A percentile compares a stretch with the other conserved stretches of the same genome.
phyloP scores from a whole-genome alignment of 2,797 vertebrate genomes.

The Masticophis lateralis region DNA sequence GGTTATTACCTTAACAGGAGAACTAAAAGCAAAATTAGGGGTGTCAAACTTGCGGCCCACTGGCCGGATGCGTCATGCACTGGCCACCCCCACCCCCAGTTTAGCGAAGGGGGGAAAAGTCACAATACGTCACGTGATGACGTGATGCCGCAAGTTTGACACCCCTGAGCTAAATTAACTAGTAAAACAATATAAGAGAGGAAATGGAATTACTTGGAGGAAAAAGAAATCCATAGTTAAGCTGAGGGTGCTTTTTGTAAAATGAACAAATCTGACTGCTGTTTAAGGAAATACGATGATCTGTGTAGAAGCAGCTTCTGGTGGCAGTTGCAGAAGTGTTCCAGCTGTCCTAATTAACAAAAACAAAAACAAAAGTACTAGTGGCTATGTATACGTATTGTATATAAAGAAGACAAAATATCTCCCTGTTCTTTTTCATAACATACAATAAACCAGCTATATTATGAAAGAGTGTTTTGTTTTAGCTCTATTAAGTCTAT shows the following conservation, averaged over 20 bases:
- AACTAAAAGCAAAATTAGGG: background rate
- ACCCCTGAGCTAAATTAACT: background rate
- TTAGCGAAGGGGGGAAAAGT: too few species aligned
- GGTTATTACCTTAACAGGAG: background rate
- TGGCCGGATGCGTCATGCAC: too few species aligned
- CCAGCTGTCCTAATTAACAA: conserved; percentile 63
- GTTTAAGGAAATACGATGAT: conserved; percentile 74
- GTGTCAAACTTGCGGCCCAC: too few species aligned
- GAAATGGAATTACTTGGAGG: conserved; percentile 78
- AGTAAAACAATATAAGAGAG: background rate
- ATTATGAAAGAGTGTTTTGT: background rate
- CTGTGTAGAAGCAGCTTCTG: conserved; percentile 79
- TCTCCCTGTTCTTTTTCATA: background rate
- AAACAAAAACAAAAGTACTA: conserved; percentile 9
- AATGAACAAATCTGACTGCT: conserved; percentile 78
- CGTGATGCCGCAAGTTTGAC: too few species aligned
- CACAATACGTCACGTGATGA: too few species aligned
- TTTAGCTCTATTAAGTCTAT: background rate
- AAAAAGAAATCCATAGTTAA: conserved; percentile 79
- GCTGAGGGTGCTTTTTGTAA: conserved; percentile 60
- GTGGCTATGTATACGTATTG: background rate
- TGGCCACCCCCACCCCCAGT: too few species aligned
- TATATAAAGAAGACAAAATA: background rate
- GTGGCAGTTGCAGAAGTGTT: conserved; percentile 42
- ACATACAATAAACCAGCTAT: background rate